Evolutionary conservation across 2,113 vertebrate genomes (phyloP), one percentile per base, ranked within the genome.

Genomic region (Bagarius yarrelli): DNA sequence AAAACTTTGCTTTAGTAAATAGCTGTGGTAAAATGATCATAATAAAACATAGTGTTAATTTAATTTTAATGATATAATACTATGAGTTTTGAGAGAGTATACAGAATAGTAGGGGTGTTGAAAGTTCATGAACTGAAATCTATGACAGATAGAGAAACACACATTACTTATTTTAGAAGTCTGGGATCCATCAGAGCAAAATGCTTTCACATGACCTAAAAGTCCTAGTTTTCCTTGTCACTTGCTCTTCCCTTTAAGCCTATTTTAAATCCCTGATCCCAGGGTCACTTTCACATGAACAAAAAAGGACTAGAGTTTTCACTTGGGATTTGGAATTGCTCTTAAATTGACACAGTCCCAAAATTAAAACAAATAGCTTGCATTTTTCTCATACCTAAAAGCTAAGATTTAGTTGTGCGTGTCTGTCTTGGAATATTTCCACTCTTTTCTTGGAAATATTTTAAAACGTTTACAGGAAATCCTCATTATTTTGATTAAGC

Each of bases 151-250:
- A 64, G 83, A 87, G 57, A 90, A 90, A 92, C 92, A 88, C 85
- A 78, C 72, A 80, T 73, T 89, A 88, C 91, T 92, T 91, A 47
- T 89, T 64, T 40, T 76, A 89, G 82, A 74, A 86, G 88, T 90
- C 90, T 91, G 83, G 71, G 84, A 90, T 85, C 83, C 79, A 88
- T 83, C 84, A 82, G 63, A 82, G 27, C 82, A 52, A 73, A 87
- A 86, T 69, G 85, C 83, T 86, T 94, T 93, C 93, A 90, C 93
- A 94, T 90, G 90, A 92, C 92, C 88, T 81, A 79, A 67, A 79
- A 86, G 78, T 63, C 83, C 84, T 79, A 50, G 59, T 12, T 81
- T 73, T 76, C 77, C 83, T 56, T 84, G 75, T 87, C 83, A 72
- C 82, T 79, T 50, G 57, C 34, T 32, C 60, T 34, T 32, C 82